Conservation (phyloP, 2,797 vertebrate species). For the Paramormyrops hopkinsi region DNA sequence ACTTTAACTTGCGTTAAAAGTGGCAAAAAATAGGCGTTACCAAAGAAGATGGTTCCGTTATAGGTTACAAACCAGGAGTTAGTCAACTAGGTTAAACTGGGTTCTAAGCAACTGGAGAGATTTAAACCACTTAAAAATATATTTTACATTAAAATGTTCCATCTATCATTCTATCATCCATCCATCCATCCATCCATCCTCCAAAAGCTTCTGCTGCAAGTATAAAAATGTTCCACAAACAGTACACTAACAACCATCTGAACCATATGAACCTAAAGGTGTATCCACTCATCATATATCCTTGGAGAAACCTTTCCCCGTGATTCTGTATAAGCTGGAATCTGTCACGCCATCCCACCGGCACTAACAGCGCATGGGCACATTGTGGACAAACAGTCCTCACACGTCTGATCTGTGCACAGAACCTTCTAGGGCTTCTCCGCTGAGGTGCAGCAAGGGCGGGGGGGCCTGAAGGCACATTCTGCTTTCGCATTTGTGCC, state of each 20-base stretch:
- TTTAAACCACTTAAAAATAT: neutral
- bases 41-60: neutral
- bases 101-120: neutral
- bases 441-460: neutral
- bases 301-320: neutral
- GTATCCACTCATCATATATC: neutral
- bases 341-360: neutral
- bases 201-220: neutral
- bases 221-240: neutral
- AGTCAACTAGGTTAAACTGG: neutral
- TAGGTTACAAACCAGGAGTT: neutral
- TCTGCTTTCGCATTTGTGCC: neutral
- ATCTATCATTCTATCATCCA: neutral
- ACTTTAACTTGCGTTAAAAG: neutral
- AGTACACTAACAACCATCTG: neutral
- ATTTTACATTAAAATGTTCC: neutral
- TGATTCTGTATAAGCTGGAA: neutral
- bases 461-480: neutral
- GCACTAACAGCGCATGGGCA: neutral
- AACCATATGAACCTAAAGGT: neutral
- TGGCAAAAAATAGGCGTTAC: neutral
- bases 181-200: neutral
- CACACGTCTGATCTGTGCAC: neutral
- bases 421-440: neutral
- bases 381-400: neutral